Base-by-base conservation (phyloP, 2,797 vertebrate species). In the Lates japonicus region DNA sequence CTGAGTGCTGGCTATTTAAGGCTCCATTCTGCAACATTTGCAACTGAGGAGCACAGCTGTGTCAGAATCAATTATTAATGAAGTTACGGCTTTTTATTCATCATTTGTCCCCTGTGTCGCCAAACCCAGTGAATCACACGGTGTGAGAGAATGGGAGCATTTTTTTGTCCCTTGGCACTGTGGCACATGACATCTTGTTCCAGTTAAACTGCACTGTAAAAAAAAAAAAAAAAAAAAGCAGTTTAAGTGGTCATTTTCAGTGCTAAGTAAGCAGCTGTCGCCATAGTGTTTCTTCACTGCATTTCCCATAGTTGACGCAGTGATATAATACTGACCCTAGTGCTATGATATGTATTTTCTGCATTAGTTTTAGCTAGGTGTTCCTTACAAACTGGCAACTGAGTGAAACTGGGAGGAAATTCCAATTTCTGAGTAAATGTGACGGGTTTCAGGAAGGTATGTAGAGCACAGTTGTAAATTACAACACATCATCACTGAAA, bases 21-120 rank as follows among this genome's bases (percentile, higher is more conserved):
- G 78, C 77, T 84, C 51, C 72, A 37, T 69, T 78, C 67, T 41
- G 74, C 60, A 83, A 68, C 85, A 54, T 86, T 71, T 70, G 62
- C 68, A 78, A 35, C 66, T 4, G 65, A 86, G 77, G 69, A 79
- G 67, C 81, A 74, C 90, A 88, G 87, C 84, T 87, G 88, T 90
- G 90, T 85, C 85, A 29, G 7, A 65, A 70, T 92, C 58, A 88
- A 89, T 89, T 87, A 91, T 89, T 87, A 76, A 91, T 89, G 82
- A 85, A 83, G 83, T 85, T 85, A 48, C 72, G 74, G 68, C 64
- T 80, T 89, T 88, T 85, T 83, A 81, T 87, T 86, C 89, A 79
- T 79, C 81, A 85, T 91, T 83, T 83, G 74, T 90, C 85, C 88
- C 91, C 42, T 8, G 76, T 81, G 87, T 84, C 76, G 73, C 74